Base-by-base conservation (phyloP, 2,888 invertebrate species). In the Rhagonycha fulva region DNA sequence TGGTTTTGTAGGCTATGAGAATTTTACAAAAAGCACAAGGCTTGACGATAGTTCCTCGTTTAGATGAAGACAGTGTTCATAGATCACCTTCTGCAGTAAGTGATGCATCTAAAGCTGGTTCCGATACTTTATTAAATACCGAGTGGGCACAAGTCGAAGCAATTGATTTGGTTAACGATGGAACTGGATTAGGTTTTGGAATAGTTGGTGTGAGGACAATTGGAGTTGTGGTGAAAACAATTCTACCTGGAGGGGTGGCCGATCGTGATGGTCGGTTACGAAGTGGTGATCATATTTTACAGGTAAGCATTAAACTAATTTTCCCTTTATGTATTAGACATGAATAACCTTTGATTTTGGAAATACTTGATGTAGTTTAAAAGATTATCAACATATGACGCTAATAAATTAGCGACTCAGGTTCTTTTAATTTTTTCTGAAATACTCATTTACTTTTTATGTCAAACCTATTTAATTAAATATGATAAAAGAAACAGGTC, bases 191-290 rank as follows among this genome's bases (percentile, higher is more conserved):
- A 82, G 99, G 99, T 61, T 99, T 99, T 89, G 99, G 96, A 85
- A 99, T 99, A 84, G 98, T 99, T 85, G 99, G 99, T 24, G 96
- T 96, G 69, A 93, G 98, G 82, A 97, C 97, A 81, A 98, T 98
- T 81, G 99, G 99, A 7, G 99, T 99, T n/a, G 98, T 99, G 79
- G 98, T 99, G 12, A 99, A 99, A 88, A 99, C 99, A 14, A 98
- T 99, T 82, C 90, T 99, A 76, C 97, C 98, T 0, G 99, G 98
- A 7, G 99, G 99, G 72, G 98, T 98, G 3, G 98, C 99, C 9
- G 98, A 99, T 88, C 92, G 97, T 82, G 98, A 99, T 89, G 97
- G 97, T n/a, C 92, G 98, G 70, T 91, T 99, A 70, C 96, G 96
- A 85, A 98, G 98, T 85, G 99, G 99, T 7, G 99, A 99, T 89